Base-by-base conservation (phyloP, 2,888 invertebrate species). In the Hylaea fasciaria region DNA sequence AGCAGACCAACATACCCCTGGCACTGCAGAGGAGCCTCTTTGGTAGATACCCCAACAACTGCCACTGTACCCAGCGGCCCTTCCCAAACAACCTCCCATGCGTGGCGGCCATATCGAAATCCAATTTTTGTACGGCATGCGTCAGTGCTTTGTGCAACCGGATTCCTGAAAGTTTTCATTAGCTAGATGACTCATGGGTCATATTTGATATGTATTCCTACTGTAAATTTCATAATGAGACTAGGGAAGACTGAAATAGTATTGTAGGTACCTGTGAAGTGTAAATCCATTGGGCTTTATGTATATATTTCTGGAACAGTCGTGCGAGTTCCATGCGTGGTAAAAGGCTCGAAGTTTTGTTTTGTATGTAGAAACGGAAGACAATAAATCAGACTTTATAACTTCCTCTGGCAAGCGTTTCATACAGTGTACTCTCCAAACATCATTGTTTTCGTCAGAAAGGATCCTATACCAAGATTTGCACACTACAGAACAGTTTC, bases 61-160 rank as follows among this genome's bases (percentile, higher is more conserved):
- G 99, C 99, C 17, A 99, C 99, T 1, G 99, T 99, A 10, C 99
- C 99, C 64, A 99, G 90, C 2, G 99, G 99, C 13, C 99, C 99
- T 93, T 98, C 98, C 98, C 98, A 99, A 87, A 98, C 97, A 9
- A 99, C 96, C 92, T 99, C 98, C 99, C 99, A 99, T 22, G 98
- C 97, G 90, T 99, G 99, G 66, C 98, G 94, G 9, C 98, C 99
- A 81, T 96, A 95, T 75, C 95, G 93, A 85, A 98, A 98, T 0
- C 98, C 97, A 77, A 97, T 95, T 94, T 97, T 99, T 70, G 95
- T 97, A 88, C 96, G 95, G 73, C 96, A 96, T 69, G 97, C 98
- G 92, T 99, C 99, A 60, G 99, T 99, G 89, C 98, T 98, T 91
- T 99, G 99, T 41, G 99, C 99, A 50, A 99, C 98, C 47, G 99